phyloP scores from a whole-genome alignment of 2,888 invertebrate species.

The Dryadula phaetusa region DNA sequence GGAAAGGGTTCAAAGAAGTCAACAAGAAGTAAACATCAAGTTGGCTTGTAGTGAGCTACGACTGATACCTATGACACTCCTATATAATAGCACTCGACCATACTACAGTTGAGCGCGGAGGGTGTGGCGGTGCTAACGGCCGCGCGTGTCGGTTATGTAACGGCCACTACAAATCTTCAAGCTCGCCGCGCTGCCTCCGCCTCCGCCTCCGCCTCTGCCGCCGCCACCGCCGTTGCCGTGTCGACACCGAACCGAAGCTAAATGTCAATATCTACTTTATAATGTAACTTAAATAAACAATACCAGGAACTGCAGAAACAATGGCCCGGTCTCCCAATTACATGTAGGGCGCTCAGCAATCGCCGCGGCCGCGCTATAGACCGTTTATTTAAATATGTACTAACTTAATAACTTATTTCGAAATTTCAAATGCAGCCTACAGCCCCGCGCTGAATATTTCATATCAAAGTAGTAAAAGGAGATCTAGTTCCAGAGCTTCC shows the following conservation, averaged over 20 bases:
- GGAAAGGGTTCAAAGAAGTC: too few species aligned
- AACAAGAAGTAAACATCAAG: too few species aligned
- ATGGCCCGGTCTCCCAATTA: not conserved
- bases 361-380: not conserved
- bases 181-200: conserved; percentile 16
- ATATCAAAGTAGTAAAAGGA: not conserved
- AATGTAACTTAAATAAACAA: conserved; percentile 20
- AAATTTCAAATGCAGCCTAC: too few species aligned
- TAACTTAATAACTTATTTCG: too few species aligned
- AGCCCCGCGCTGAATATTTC: not conserved
- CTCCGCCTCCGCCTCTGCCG: conserved; percentile 21
- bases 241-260: conserved; percentile 43
- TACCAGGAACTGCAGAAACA: not conserved
- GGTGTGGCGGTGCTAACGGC: conserved; percentile 34
- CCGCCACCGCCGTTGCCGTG: conserved; percentile 25
- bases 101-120: not conserved
- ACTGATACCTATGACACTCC: too few species aligned
- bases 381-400: too few species aligned
- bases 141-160: conserved; percentile 43
- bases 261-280: conserved; percentile 45
- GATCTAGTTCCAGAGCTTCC: not conserved
- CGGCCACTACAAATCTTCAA: conserved; percentile 43
- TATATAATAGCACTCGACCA: too few species aligned
- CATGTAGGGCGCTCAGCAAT: not conserved
- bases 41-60: too few species aligned